phyloP scores from a whole-genome alignment of 2,888 invertebrate genomes.

The Pterostichus madidus region DNA sequence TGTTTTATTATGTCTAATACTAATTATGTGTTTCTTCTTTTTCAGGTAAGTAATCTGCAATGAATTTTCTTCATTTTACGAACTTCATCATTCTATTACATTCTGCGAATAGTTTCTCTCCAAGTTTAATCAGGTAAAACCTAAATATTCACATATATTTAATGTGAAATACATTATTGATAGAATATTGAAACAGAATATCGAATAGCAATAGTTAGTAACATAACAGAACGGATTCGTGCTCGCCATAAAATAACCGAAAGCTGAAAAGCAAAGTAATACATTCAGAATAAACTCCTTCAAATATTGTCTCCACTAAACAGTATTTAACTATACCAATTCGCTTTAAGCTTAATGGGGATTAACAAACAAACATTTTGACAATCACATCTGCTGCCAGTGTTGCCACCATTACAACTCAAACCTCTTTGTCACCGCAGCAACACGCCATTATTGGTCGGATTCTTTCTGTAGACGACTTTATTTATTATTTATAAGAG shows the following conservation, averaged over 20 bases:
- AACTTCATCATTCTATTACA: neutral
- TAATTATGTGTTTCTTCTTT: slow-evolving; percentile 22
- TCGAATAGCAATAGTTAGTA: too few relatives aligned
- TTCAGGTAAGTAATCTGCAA: slow-evolving; percentile 5
- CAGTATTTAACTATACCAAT: neutral
- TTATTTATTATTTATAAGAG: slow-evolving; percentile 54
- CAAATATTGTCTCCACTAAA: slow-evolving; percentile 40
- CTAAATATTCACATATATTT: too few relatives aligned
- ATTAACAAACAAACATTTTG: slow-evolving; percentile 36
- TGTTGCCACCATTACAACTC: slow-evolving; percentile 14
- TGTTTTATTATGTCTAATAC: neutral
- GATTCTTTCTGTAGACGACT: slow-evolving; percentile 35
- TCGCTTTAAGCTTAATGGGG: slow-evolving; percentile 19
- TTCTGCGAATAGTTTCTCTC: slow-evolving; percentile 16
- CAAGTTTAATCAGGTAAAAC: slow-evolving; percentile 8
- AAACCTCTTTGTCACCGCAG: neutral
- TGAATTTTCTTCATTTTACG: neutral
- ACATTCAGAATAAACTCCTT: slow-evolving; percentile 1
- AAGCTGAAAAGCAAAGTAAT: neutral
- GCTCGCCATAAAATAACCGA: neutral
- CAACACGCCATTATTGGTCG: slow-evolving; percentile 37
- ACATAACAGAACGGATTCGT: too few relatives aligned
- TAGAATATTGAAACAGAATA: too few relatives aligned
- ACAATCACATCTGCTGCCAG: slow-evolving; percentile 12
- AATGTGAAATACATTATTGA: too few relatives aligned